Evolutionary conservation across 2,113 vertebrate species (phyloP), one percentile per base, ranked within the genome.

Genomic region (Ifrita kowaldi): DNA sequence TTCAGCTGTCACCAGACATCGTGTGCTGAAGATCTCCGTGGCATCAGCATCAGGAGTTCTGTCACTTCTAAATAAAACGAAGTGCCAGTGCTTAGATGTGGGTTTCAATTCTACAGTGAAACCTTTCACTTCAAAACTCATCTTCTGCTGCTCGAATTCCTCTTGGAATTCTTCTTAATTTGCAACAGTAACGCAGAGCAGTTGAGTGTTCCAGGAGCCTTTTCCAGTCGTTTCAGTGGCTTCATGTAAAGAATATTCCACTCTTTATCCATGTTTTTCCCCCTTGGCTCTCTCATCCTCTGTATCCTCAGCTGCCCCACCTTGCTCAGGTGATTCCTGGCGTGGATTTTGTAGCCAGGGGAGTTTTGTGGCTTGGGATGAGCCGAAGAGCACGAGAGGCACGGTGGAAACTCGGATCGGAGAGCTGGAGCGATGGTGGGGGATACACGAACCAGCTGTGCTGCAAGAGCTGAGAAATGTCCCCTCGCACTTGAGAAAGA

Each of bases 21-120:
- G 0, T 17, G 33, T 26, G 52, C 65, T 60, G 24, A 9, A 7
- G 32, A 2, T 22, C 67, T 73, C 75, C 0, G 9, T 10, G 6
- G 6, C 30, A 39, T 22, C 57, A 13, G 24, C 52, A 33, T 35
- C 68, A 47, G 33, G 11, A 16, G 13, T 41, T 73, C 26, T 76
- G 56, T 70, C 75, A 16, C 41, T 14, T 23, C 8, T 8, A 23
- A 88, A 44, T 16, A 5, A 10, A 64, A 53, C 13, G 4, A 21
- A 44, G 7, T 52, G 63, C 7, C 73, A 86, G 62, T 16, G 19
- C 67, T 90, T 52, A 32, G 10, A 47, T 47, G 68, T 55, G 69
- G 35, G 6, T 85, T 95, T 65, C 24, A 46, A 6, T 47, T 53
- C 57, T 28, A 1, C 6, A 15, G 4, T 55, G 20, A 26, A 79